Evolutionary conservation across 2,797 vertebrate genomes (phyloP), one percentile per base, ranked within the genome.

Genomic region (Kryptopterus vitreolus): DNA sequence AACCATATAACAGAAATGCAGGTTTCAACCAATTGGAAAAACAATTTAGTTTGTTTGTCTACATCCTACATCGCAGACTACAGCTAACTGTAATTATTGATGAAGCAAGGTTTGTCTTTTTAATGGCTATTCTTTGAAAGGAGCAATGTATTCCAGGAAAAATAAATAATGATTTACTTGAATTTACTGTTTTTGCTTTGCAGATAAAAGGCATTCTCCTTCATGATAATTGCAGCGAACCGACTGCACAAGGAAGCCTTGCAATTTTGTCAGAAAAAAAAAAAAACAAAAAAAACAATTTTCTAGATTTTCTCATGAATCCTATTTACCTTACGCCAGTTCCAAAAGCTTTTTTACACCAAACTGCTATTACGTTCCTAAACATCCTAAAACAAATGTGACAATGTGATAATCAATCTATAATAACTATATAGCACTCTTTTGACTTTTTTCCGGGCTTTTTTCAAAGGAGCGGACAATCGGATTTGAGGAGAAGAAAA

Each of bases 391-490:
- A 43, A 43, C 10, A 43, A 43, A 9, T 7, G 10, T 9, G 0
- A 43, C 5, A 43, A 43, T 43, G 10, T 43, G 10, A 9, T 9
- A 43, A 43, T 9, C 6, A 9, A 9, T 43, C 38, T 68, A 13
- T 11, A 68, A 48, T 68, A 68, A 46, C n/a, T 48, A 26, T 16
- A 48, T 68, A 48, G 24, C 66, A 68, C 22, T 50, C 66, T 69
- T 69, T 24, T 9, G 24, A 24, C 62, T 65, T 13, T 50, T 2
- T 69, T 26, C 24, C 38, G 48, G 65, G 1, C 38, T 68, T 38
- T 46, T 48, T 46, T 48, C 65, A 46, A n/a, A n/a, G 38, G 16
- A 48, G 65, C 15, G 65, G 24, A 48, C n/a, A 20, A 48, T 26
- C 46, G 26, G 63, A 68, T 26, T 69, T 48, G 38, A 3, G 1